Conservation (phyloP, 2,113 vertebrate species). For the Phyllostomus discolor region DNA sequence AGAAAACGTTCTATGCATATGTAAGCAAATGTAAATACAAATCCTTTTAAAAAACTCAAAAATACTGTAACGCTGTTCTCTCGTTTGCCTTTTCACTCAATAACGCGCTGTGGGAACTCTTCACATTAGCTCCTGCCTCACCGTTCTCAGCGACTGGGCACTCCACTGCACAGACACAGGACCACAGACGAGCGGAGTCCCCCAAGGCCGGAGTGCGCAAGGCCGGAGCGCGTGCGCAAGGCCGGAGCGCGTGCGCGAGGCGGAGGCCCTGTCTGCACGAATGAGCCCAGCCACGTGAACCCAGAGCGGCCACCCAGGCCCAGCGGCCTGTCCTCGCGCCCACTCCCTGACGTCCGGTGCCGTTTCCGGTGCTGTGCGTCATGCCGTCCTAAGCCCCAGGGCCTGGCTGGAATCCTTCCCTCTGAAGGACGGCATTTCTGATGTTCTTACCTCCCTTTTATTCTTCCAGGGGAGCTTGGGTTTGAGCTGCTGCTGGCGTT, state of each 20-base stretch:
- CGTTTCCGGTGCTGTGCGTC: neutral
- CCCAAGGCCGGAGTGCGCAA: neutral
- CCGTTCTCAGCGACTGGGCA: neutral
- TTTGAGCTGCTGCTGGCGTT: conserved; percentile 97
- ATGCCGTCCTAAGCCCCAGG: neutral
- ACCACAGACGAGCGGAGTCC: neutral
- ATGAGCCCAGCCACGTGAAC: neutral
- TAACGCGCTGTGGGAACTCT: neutral
- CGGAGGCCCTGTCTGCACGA: neutral
- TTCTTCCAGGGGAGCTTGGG: conserved; percentile 95
- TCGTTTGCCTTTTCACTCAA: neutral
- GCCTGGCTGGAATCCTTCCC: neutral
- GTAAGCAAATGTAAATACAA: neutral
- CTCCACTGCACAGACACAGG: neutral
- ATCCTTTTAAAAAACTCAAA: neutral
- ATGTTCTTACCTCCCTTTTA: conserved; percentile 90
- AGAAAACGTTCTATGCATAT: neutral
- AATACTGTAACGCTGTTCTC: neutral
- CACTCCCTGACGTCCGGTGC: neutral
- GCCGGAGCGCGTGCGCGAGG: too few species aligned
- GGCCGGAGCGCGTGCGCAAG: too few species aligned
- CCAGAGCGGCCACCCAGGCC: neutral
- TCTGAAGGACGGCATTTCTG: neutral
- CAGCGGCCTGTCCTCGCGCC: neutral
- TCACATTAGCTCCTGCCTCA: neutral